These are phyloP conservation scores for Liopterus haemorrhoidalis DNA, from an alignment of 2,888 invertebrate species.

Conservation along the genomic window DNA sequence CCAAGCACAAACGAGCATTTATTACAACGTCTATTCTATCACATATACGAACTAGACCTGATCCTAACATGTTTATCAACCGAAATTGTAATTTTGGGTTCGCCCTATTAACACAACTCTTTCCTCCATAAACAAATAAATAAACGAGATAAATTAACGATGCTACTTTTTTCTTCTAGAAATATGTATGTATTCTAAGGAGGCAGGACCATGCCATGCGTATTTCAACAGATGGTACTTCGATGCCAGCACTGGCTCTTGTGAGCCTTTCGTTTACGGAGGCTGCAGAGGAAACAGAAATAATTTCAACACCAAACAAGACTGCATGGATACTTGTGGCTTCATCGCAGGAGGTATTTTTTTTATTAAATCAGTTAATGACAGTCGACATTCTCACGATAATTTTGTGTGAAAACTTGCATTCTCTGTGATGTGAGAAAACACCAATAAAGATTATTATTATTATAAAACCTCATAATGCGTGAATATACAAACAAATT, in stretches of 20 bases:
- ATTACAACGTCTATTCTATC: too few relatives aligned
- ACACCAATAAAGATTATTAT: too few relatives aligned
- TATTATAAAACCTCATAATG: too few relatives aligned
- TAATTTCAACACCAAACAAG: constrained; percentile 76
- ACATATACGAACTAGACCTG: too few relatives aligned
- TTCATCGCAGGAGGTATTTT: constrained; percentile 58
- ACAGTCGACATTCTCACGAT: too few relatives aligned
- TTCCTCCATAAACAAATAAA: too few relatives aligned
- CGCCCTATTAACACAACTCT: too few relatives aligned
- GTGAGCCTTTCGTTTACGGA: constrained; percentile 82
- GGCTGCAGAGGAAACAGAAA: constrained; percentile 87
- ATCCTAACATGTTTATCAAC: too few relatives aligned
- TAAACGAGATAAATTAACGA: constrained; percentile 2
- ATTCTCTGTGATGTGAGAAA: neutral
- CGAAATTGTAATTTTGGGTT: too few relatives aligned
- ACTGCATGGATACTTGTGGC: constrained; percentile 68
- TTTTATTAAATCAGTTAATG: constrained; percentile 38
- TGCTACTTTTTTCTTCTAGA: constrained; percentile 51
- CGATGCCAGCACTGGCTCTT: constrained; percentile 65
- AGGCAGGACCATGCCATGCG: constrained; percentile 83
- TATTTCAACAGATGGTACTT: constrained; percentile 85
- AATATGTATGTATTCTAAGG: constrained; percentile 73
- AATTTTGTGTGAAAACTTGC: too few relatives aligned
- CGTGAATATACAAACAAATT: too few relatives aligned
- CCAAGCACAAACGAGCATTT: too few relatives aligned